These are phyloP conservation scores for Lingula anatina DNA, from an alignment of 2,888 invertebrate species.

Conservation along the genomic window DNA sequence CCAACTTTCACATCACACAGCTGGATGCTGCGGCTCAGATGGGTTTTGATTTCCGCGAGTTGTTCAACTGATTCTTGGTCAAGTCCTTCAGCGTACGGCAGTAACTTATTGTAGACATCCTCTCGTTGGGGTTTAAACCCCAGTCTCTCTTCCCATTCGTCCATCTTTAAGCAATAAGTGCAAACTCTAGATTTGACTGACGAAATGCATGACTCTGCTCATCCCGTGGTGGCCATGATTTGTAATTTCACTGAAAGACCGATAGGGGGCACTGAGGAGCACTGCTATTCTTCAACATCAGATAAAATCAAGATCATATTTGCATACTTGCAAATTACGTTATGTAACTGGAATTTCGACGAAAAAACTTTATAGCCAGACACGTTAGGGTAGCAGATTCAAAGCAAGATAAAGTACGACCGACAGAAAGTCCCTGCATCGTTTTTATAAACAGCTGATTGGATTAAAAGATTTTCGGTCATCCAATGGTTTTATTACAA, in stretches of 20 bases:
- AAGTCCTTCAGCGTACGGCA: constrained; percentile 70
- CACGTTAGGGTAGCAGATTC: too few species aligned
- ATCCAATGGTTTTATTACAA: too few species aligned
- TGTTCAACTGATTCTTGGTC: constrained; percentile 68
- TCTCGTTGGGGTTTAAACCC: constrained; percentile 72
- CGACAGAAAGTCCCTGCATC: too few species aligned
- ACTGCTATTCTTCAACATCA: too few species aligned
- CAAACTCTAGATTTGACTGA: constrained; percentile 4
- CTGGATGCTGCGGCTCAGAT: constrained; percentile 72
- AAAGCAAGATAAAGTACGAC: too few species aligned
- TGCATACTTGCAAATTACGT: too few species aligned
- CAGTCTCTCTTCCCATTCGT: constrained; percentile 44
- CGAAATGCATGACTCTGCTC: not conserved
- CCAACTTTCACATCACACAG: constrained; percentile 75
- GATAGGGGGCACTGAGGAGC: constrained; percentile 4
- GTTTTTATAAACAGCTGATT: too few species aligned
- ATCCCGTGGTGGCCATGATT: not conserved
- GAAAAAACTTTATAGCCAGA: too few species aligned
- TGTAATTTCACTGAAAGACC: not conserved
- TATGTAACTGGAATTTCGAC: too few species aligned
- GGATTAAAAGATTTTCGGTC: too few species aligned
- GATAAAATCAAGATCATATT: too few species aligned
- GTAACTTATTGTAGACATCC: constrained; percentile 65
- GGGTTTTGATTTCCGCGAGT: constrained; percentile 71
- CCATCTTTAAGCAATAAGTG: constrained; percentile 15